These are phyloP conservation scores for Taenioides sp. DNA, from an alignment of 2,797 vertebrate species.

Conservation along the genomic window DNA sequence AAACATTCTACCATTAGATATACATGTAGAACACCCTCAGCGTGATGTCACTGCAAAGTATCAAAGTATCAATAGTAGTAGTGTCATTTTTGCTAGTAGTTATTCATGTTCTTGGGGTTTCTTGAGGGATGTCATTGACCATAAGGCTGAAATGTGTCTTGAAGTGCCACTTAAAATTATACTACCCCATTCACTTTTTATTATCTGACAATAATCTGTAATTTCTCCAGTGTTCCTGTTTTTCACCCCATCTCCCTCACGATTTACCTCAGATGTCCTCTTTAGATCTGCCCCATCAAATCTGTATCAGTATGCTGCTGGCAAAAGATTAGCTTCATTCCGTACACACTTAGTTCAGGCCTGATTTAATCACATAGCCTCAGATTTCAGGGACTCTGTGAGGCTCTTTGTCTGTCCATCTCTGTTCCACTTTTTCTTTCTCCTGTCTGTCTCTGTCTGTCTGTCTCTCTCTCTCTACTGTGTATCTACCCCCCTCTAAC, in stretches of 20 bases:
- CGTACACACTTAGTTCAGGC: neutral
- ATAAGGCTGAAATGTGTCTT: no score
- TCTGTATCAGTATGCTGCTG: slow-evolving; percentile 6
- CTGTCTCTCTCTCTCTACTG: neutral
- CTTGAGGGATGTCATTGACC: no score
- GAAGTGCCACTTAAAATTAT: neutral
- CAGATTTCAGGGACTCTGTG: neutral
- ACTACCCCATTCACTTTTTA: neutral
- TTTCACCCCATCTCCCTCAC: neutral
- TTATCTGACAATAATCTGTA: neutral
- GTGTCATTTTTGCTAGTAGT: no score
- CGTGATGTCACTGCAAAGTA: no score
- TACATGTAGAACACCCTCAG: no score
- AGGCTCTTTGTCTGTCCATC: neutral
- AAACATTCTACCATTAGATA: no score
- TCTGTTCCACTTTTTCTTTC: neutral
- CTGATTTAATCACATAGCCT: slow-evolving; percentile 1
- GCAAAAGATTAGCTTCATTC: slow-evolving; percentile 8
- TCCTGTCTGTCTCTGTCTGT: neutral
- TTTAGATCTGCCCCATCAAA: slow-evolving; percentile 8
- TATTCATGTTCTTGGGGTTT: no score
- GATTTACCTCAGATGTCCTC: slow-evolving; percentile 3
- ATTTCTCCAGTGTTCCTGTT: neutral
- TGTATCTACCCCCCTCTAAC: no score
- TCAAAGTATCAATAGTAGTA: no score